Percentiles rank a stretch among this genome's conserved stretches.
Conservation (phyloP, 2,888 invertebrate species). For the Philhelius pedissequus region DNA sequence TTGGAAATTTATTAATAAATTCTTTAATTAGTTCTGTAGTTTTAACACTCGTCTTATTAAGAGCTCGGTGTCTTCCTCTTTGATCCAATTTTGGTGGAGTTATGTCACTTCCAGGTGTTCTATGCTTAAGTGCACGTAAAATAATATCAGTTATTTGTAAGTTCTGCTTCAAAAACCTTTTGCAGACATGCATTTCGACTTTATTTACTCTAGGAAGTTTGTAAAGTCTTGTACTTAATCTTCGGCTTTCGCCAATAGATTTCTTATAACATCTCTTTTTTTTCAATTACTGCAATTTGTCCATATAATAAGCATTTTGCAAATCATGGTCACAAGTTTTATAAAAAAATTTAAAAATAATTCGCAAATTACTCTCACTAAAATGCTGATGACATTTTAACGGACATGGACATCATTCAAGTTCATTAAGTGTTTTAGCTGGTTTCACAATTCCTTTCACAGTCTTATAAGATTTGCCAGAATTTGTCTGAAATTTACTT, state of each 20-base stretch:
- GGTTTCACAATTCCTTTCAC: not conserved
- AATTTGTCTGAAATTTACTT: not conserved
- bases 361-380: conserved; percentile 41
- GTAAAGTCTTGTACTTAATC: conserved; percentile 46
- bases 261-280: conserved; percentile 34
- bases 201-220: conserved; percentile 42
- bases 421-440: conserved; percentile 22
- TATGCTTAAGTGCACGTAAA: not conserved
- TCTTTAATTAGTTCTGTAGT: conserved; percentile 27
- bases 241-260: conserved; percentile 34
- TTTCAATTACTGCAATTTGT: conserved; percentile 18
- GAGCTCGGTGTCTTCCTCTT: not conserved
- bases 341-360: conserved; percentile 43
- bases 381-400: conserved; percentile 50
- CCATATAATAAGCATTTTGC: conserved; percentile 38
- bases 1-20: conserved; percentile 39
- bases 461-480: not conserved
- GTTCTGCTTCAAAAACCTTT: conserved; percentile 14
- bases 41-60: conserved; percentile 11
- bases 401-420: conserved; percentile 31
- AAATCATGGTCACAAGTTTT: conserved; percentile 27
- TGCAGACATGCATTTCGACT: conserved; percentile 7
- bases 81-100: not conserved
- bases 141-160: not conserved
- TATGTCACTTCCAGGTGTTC: not conserved